Evolutionary conservation across 2,888 invertebrate species (phyloP).

Genomic region (Biston stratarius): DNA sequence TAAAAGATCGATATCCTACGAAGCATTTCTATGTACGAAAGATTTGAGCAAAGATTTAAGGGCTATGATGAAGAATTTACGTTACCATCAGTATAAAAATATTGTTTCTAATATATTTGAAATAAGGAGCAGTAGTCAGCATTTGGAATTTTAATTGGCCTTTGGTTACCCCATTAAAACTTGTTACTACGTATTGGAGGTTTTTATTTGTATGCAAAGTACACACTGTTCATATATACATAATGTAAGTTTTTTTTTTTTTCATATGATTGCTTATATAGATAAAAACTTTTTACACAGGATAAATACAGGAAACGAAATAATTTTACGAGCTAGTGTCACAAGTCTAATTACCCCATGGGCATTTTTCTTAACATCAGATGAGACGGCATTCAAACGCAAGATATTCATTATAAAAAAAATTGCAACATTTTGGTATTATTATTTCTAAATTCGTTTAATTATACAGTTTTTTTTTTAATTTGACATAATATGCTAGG

Average conservation of each 20-base stretch:
- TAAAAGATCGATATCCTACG: constrained; percentile 73
- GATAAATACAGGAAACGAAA: too few relatives aligned
- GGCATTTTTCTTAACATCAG: too few relatives aligned
- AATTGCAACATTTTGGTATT: too few relatives aligned
- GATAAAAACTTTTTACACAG: too few relatives aligned
- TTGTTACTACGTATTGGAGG: constrained; percentile 40
- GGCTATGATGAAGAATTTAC: constrained; percentile 56
- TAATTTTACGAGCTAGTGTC: too few relatives aligned
- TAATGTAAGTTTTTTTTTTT: background rate
- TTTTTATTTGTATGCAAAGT: constrained; percentile 42
- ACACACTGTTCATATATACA: background rate
- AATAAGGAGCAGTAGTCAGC: constrained; percentile 34
- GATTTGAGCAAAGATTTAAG: constrained; percentile 67
- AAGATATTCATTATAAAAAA: too few relatives aligned
- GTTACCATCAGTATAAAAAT: constrained; percentile 51
- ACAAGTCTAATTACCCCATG: too few relatives aligned
- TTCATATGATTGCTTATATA: too few relatives aligned
- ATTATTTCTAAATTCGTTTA: too few relatives aligned
- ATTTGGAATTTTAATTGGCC: constrained; percentile 26
- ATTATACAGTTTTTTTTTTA: too few relatives aligned
- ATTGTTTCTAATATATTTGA: constrained; percentile 57
- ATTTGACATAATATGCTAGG: too few relatives aligned
- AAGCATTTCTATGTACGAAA: constrained; percentile 68
- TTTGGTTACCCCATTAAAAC: constrained; percentile 45
- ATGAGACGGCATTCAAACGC: too few relatives aligned